Evolutionary conservation across 2,888 invertebrate genomes (phyloP).

Genomic region (Ellobium chinense): DNA sequence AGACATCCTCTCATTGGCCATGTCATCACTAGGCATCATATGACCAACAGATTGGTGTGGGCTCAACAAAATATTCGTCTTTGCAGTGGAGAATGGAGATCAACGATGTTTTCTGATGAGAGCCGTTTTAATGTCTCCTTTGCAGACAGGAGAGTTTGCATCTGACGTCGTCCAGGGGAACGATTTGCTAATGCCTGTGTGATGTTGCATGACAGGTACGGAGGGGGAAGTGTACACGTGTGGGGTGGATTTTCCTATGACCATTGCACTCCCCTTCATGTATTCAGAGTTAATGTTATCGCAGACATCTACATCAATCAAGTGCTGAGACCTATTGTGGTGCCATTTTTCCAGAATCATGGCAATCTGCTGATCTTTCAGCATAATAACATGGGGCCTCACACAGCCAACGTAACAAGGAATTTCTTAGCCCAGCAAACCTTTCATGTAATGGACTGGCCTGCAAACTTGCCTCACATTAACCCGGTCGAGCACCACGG

Average conservation of each 20-base stretch:
- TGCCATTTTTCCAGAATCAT: not conserved
- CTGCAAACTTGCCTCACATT: not conserved
- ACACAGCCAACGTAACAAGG: not conserved
- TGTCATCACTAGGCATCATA: no score
- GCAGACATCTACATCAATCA: not conserved
- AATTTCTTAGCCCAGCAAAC: not conserved
- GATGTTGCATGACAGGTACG: not conserved
- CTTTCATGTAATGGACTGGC: not conserved
- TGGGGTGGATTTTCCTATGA: not conserved
- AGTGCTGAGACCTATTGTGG: not conserved
- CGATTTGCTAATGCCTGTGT: conserved; percentile 4
- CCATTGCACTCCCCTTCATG: not conserved
- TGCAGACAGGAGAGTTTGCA: not conserved
- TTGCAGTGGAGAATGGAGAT: not conserved
- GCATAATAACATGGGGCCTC: not conserved
- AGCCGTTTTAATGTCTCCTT: conserved; percentile 11
- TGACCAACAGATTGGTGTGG: not conserved
- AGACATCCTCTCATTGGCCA: no score
- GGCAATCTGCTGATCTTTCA: not conserved
- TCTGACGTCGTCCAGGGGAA: conserved; percentile 14
- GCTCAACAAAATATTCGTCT: not conserved
- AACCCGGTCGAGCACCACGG: not conserved
- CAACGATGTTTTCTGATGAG: conserved; percentile 15
- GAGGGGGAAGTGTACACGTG: conserved; percentile 12
- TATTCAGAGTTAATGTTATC: conserved; percentile 8